These are phyloP conservation scores for Trematomus bernacchii DNA, from an alignment of 2,797 vertebrate genomes.

Conservation along the genomic window DNA sequence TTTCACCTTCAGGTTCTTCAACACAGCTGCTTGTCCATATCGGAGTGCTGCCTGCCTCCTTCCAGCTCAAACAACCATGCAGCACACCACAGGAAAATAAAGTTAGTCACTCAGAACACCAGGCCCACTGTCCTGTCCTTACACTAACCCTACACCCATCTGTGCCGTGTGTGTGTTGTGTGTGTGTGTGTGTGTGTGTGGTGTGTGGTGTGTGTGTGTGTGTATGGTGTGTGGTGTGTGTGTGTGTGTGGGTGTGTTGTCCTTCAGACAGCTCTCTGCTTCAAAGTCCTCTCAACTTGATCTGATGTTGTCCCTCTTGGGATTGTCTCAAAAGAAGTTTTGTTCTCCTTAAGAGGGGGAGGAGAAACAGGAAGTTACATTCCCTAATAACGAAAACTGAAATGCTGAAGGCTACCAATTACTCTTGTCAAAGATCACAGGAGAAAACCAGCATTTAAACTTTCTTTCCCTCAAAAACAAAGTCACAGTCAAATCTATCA, in stretches of 20 bases:
- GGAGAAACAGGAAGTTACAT: constrained; percentile 44
- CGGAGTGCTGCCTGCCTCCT: constrained; percentile 11
- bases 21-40: constrained; percentile 52
- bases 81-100: constrained; percentile 78
- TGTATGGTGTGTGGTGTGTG: neutral
- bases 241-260: constrained; percentile 17
- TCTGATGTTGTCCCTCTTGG: constrained; percentile 49
- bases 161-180: too few relatives aligned
- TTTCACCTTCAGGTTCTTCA: constrained; percentile 9
- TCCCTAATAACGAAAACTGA: constrained; percentile 46
- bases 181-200: constrained; percentile 4
- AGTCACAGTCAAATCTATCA: too few relatives aligned
- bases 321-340: constrained; percentile 51
- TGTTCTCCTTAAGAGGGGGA: constrained; percentile 43
- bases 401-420: constrained; percentile 13
- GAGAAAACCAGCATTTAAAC: constrained; percentile 13
- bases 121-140: constrained; percentile 66
- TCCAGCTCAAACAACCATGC: constrained; percentile 53
- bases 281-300: constrained; percentile 49
- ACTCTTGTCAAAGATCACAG: neutral
- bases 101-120: constrained; percentile 81
- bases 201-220: constrained; percentile 4
- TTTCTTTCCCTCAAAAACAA: neutral
- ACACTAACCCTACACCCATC: constrained; percentile 46
- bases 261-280: constrained; percentile 35